Evolutionary conservation across 2,797 vertebrate species (phyloP).

Genomic region (Danio albolineatus): DNA sequence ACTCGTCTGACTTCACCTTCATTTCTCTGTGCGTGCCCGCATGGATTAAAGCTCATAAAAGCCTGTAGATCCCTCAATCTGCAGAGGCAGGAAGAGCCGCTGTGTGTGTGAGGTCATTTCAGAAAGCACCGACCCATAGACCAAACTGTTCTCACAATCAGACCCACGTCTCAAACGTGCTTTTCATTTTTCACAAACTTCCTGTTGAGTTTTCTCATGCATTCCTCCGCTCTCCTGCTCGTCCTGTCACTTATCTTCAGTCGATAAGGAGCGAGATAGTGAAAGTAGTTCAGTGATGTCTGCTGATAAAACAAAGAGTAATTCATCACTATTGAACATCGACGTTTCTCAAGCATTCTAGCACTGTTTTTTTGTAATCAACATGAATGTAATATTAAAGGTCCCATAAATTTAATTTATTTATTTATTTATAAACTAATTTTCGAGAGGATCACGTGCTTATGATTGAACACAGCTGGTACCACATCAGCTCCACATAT

Average conservation of each 20-base stretch:
- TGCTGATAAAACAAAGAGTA: conserved; percentile 8
- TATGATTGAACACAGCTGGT: too few species aligned
- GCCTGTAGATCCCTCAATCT: conserved; percentile 82
- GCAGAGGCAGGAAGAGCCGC: conserved; percentile 81
- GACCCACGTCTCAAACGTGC: neutral
- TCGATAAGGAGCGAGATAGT: conserved; percentile 17
- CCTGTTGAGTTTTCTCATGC: neutral
- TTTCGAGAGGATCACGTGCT: too few species aligned
- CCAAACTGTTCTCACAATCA: conserved; percentile 17
- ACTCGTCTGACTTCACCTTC: conserved; percentile 10
- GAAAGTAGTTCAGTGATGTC: conserved; percentile 12
- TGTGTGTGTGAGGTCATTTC: conserved; percentile 52
- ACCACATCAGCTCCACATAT: too few species aligned
- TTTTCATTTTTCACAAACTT: neutral
- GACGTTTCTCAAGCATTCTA: neutral
- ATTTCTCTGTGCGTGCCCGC: conserved; percentile 66
- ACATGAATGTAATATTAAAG: too few species aligned
- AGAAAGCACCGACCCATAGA: neutral
- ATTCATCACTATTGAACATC: neutral
- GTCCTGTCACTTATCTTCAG: conserved; percentile 28
- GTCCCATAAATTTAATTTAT: too few species aligned
- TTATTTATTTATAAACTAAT: too few species aligned
- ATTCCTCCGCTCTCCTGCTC: conserved; percentile 5
- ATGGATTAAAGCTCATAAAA: conserved; percentile 89
- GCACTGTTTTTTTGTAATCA: too few species aligned